phyloP scores from a whole-genome alignment of 2,888 invertebrate genomes.

The Galerucella calmariensis region DNA sequence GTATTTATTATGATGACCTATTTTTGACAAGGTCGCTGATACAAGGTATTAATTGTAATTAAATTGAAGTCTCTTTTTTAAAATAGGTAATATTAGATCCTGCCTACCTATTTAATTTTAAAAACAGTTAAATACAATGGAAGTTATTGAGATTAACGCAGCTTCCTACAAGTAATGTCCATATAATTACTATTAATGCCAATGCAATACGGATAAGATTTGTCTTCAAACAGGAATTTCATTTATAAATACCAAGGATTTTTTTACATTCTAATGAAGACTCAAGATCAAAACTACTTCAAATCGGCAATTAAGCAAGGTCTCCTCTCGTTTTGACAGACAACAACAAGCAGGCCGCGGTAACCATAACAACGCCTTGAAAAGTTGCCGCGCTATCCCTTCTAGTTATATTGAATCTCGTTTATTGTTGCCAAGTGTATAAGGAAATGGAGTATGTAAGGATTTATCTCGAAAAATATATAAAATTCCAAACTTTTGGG shows the following conservation, averaged over 20 bases:
- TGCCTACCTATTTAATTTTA: background rate
- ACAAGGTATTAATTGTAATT: background rate
- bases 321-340: conserved; percentile 30
- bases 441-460: background rate
- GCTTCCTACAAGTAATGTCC: conserved; percentile 5
- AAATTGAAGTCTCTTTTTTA: background rate
- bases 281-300: conserved; percentile 23
- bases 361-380: conserved; percentile 43
- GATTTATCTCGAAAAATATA: background rate
- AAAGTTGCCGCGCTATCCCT: conserved; percentile 31
- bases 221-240: conserved; percentile 21
- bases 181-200: conserved; percentile 3
- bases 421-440: background rate
- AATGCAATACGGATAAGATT: conserved; percentile 15
- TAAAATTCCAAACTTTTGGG: background rate
- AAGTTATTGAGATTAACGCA: background rate
- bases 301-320: conserved; percentile 25
- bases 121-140: background rate
- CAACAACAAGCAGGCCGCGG: conserved; percentile 30
- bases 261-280: conserved; percentile 30
- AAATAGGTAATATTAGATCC: background rate
- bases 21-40: background rate
- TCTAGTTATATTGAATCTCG: background rate
- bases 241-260: conserved; percentile 30
- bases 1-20: background rate